Conservation (phyloP, 92 coral and sea anemone genomes). For the Epizoanthus stellaris region DNA sequence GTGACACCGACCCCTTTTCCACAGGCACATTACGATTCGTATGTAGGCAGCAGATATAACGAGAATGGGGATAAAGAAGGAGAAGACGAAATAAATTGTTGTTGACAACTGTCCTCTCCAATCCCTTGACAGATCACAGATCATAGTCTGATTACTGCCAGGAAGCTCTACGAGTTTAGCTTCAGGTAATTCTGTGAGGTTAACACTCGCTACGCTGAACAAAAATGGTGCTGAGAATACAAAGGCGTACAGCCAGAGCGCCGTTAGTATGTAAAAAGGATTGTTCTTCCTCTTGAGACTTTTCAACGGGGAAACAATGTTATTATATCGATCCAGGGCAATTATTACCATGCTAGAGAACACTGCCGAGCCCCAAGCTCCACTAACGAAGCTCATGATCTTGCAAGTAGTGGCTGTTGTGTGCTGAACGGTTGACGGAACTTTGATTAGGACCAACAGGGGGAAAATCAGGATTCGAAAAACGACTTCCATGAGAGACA, state of each 20-base stretch:
- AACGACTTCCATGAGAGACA: neutral
- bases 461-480: constrained; percentile 18
- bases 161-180: constrained; percentile 11
- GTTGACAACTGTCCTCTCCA: constrained; percentile 57
- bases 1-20: constrained; percentile 47
- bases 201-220: constrained; percentile 36
- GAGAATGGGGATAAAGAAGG: constrained; percentile 58
- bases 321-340: constrained; percentile 58
- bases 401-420: constrained; percentile 22
- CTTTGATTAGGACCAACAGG: neutral
- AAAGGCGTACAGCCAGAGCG: constrained; percentile 64
- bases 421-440: neutral
- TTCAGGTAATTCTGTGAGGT: constrained; percentile 56
- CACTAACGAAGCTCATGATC: constrained; percentile 29
- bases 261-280: constrained; percentile 15
- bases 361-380: constrained; percentile 49
- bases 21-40: constrained; percentile 40
- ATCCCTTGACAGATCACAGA: constrained; percentile 59
- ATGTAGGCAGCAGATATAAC: constrained; percentile 52
- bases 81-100: constrained; percentile 50
- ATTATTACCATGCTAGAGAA: constrained; percentile 54
- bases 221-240: constrained; percentile 44
- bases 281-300: constrained; percentile 41
- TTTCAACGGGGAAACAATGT: constrained; percentile 60
- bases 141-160: constrained; percentile 1